Evolutionary conservation across 2,797 vertebrate species (phyloP).

Genomic region (Phyllotis vaccarum): DNA sequence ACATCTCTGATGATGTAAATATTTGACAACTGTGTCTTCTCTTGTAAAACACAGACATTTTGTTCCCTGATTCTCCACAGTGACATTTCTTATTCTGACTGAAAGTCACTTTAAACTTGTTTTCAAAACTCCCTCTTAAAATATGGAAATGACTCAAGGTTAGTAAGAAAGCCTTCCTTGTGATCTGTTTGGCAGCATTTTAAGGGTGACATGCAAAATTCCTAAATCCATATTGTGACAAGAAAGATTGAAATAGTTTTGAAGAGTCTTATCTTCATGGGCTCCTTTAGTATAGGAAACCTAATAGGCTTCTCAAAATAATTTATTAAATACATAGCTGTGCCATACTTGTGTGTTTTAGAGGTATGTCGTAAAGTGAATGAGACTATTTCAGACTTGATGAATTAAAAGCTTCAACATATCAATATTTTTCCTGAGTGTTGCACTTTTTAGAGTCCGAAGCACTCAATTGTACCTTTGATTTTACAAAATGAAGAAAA

Average conservation of each 20-base stretch:
- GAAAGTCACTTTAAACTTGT: constrained; percentile 54
- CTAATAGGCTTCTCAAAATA: constrained; percentile 33
- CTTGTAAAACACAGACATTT: constrained; percentile 24
- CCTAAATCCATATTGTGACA: constrained; percentile 11
- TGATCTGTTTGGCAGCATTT: constrained; percentile 59
- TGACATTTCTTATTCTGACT: constrained; percentile 13
- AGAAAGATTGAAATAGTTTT: constrained; percentile 48
- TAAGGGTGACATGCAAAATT: constrained; percentile 26
- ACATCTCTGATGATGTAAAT: constrained; percentile 7
- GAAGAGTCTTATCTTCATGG: constrained; percentile 48
- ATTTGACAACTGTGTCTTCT: constrained; percentile 15
- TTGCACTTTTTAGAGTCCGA: background rate
- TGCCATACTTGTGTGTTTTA: constrained; percentile 7
- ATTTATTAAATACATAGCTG: constrained; percentile 22
- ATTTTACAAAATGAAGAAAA: background rate
- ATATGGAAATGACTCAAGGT: constrained; percentile 53
- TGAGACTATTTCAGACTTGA: constrained; percentile 3
- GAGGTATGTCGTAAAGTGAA: constrained; percentile 34
- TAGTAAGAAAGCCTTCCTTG: constrained; percentile 14
- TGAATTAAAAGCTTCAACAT: constrained; percentile 15
- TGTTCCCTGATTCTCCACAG: background rate
- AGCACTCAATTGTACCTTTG: background rate
- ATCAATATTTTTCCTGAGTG: constrained; percentile 25
- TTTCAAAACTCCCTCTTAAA: constrained; percentile 58
- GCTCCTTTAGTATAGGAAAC: constrained; percentile 70